These are phyloP conservation scores for Chrysoperla carnea DNA, from an alignment of 1,140 invertebrate species.

Conservation along the genomic window DNA sequence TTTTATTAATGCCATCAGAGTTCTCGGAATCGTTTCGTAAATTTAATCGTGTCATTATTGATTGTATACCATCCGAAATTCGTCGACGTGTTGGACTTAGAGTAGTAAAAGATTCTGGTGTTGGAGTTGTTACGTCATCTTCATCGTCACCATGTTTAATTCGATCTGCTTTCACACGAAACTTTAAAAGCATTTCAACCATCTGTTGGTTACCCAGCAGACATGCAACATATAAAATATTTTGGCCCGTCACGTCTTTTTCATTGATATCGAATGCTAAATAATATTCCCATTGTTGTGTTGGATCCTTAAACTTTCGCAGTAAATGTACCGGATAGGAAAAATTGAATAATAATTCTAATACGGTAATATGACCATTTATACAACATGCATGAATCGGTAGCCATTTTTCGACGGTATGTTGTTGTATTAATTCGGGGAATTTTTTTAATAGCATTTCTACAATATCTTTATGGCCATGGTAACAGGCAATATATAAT, in stretches of 20 bases:
- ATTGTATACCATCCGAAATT: constrained; percentile 74
- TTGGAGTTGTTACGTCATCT: constrained; percentile 15
- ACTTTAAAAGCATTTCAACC: constrained; percentile 60
- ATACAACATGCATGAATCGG: constrained; percentile 85
- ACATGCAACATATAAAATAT: constrained; percentile 73
- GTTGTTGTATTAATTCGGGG: constrained; percentile 49
- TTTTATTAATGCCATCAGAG: not conserved
- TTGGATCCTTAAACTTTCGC: constrained; percentile 45
- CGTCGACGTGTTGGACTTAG: constrained; percentile 46
- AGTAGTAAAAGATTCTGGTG: constrained; percentile 18
- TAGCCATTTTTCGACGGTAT: constrained; percentile 82
- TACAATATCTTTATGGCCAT: constrained; percentile 66
- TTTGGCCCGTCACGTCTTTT: constrained; percentile 78
- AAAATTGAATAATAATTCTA: constrained; percentile 64
- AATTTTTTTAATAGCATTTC: constrained; percentile 54
- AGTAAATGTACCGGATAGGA: constrained; percentile 60
- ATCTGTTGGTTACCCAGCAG: constrained; percentile 66
- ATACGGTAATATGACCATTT: constrained; percentile 60
- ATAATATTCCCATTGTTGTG: constrained; percentile 62
- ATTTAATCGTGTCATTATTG: constrained; percentile 67
- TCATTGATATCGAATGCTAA: constrained; percentile 82
- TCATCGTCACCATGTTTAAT: constrained; percentile 26
- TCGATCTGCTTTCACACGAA: constrained; percentile 44
- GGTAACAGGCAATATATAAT: constrained; percentile 78
- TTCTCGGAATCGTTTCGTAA: constrained; percentile 17